phyloP scores from a whole-genome alignment of 37 sponge, comb jelly and placozoan genomes.

The Hormiphora californensis region DNA sequence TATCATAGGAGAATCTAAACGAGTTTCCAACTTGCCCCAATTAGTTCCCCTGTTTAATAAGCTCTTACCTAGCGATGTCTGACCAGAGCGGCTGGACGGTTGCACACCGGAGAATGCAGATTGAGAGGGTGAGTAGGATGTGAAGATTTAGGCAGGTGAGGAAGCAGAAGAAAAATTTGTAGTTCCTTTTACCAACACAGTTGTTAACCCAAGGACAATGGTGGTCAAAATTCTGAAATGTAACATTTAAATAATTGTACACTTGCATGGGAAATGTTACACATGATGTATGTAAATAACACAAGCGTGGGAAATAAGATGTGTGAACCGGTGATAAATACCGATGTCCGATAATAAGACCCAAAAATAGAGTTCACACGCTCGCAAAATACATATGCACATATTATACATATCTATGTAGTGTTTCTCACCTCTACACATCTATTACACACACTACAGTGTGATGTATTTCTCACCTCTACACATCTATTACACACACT shows the following conservation, averaged over 20 bases:
- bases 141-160: slow-evolving; percentile 72
- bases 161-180: slow-evolving; percentile 95
- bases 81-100: slow-evolving; percentile 22
- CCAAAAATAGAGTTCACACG: not conserved
- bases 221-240: slow-evolving; percentile 98
- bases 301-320: not conserved
- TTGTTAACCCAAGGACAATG: slow-evolving; percentile 99
- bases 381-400: no score
- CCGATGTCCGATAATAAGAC: not conserved
- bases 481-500: no score
- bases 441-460: no score
- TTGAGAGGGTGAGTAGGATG: slow-evolving; percentile 57
- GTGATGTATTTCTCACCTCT: no score
- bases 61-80: slow-evolving; percentile 27
- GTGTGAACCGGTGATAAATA: not conserved
- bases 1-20: no score
- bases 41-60: no score
- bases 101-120: slow-evolving; percentile 13
- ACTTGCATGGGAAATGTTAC: no score
- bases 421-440: no score
- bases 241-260: no score
- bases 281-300: no score
- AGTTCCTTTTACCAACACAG: slow-evolving; percentile 94
- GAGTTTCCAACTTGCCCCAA: no score
- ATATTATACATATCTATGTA: no score